phyloP scores from a whole-genome alignment of 2,888 invertebrate genomes.

The Drosophila aldrichi region DNA sequence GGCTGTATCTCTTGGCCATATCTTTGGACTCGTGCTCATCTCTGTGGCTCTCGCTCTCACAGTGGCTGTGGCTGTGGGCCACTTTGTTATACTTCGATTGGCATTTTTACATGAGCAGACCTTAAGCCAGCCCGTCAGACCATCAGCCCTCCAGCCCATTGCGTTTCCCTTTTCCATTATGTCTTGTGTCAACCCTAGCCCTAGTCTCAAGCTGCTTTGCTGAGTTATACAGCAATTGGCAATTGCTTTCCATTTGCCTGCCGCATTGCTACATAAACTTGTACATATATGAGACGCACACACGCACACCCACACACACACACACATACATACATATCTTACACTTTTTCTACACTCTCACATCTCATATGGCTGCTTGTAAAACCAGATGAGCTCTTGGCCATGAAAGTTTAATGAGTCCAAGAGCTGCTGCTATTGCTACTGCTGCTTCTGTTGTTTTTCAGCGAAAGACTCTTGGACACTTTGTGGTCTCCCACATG shows the following conservation, averaged over 20 bases:
- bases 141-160: neutral
- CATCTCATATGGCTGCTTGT: slow-evolving; percentile 24
- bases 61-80: slow-evolving; percentile 11
- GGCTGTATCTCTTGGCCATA: slow-evolving; percentile 22
- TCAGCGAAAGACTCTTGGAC: slow-evolving; percentile 32
- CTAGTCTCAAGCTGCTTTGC: slow-evolving; percentile 32
- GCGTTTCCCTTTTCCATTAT: slow-evolving; percentile 3
- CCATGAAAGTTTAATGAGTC: slow-evolving; percentile 71
- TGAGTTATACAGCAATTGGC: slow-evolving; percentile 60
- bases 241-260: slow-evolving; percentile 67
- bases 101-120: slow-evolving; percentile 34
- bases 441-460: slow-evolving; percentile 7
- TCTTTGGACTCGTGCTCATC: slow-evolving; percentile 14
- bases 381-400: slow-evolving; percentile 59
- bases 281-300: slow-evolving; percentile 16
- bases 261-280: slow-evolving; percentile 56
- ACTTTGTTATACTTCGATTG: slow-evolving; percentile 51
- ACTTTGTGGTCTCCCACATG: slow-evolving; percentile 40
- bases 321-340: slow-evolving; percentile 4
- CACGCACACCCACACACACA: slow-evolving; percentile 14
- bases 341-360: slow-evolving; percentile 44
- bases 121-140: neutral
- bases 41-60: neutral
- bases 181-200: slow-evolving; percentile 9
- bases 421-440: slow-evolving; percentile 16